phyloP scores from a whole-genome alignment of 2,113 vertebrate species.

The Nibea albiflora region DNA sequence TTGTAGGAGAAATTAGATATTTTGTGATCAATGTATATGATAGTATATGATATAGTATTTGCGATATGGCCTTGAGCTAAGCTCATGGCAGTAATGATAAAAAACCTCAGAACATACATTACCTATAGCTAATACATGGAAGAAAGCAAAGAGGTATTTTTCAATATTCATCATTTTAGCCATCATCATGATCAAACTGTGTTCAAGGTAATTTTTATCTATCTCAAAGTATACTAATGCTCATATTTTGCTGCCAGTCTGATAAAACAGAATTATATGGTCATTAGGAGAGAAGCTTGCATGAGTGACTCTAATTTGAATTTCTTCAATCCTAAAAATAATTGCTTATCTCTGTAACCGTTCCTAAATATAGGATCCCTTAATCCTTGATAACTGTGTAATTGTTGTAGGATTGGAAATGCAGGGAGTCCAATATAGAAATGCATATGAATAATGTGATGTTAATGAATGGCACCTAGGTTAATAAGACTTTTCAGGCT shows the following conservation, averaged over 20 bases:
- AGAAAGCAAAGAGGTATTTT: neutral
- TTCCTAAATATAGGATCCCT: constrained; percentile 66
- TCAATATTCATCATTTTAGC: neutral
- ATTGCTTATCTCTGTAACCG: constrained; percentile 64
- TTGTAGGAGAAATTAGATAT: constrained; percentile 1
- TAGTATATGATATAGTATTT: neutral
- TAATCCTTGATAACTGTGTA: constrained; percentile 75
- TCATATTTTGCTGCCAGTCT: constrained; percentile 36
- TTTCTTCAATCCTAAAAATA: constrained; percentile 67
- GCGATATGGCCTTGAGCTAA: neutral
- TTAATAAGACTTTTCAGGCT: constrained; percentile 77
- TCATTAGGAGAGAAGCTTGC: constrained; percentile 34
- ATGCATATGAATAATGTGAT: constrained; percentile 68
- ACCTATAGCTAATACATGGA: neutral
- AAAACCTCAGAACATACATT: neutral
- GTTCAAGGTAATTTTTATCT: constrained; percentile 32
- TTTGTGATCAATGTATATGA: constrained; percentile 20
- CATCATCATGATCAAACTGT: constrained; percentile 15
- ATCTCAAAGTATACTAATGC: constrained; percentile 10
- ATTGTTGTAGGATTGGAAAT: constrained; percentile 71
- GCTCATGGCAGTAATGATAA: neutral
- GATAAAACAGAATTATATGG: constrained; percentile 33
- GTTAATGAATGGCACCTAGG: constrained; percentile 81
- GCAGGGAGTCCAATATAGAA: constrained; percentile 58
- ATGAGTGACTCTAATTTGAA: constrained; percentile 58